Evolutionary conservation across 2,113 vertebrate genomes (phyloP).

Genomic region (Eurypyga helias): DNA sequence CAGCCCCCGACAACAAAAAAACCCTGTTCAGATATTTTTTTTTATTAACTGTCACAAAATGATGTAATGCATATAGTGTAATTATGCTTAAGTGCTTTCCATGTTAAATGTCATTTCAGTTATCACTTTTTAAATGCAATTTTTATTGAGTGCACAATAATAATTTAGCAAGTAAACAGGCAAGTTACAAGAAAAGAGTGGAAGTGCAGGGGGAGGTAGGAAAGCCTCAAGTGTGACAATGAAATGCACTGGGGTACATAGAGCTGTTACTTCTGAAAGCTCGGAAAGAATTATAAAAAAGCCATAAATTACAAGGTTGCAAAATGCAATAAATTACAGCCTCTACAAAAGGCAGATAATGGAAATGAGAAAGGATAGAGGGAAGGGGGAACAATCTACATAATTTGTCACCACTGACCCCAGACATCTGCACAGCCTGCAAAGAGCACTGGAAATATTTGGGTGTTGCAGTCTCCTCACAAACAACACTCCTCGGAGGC

Average conservation of each 20-base stretch:
- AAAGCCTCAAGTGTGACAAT: constrained; percentile 63
- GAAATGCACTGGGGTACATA: constrained; percentile 59
- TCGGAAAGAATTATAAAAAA: constrained; percentile 59
- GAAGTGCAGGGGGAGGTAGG: constrained; percentile 56
- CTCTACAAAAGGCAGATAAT: constrained; percentile 76
- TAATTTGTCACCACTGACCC: constrained; percentile 76
- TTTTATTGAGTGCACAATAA: constrained; percentile 79
- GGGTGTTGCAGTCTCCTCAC: constrained; percentile 41
- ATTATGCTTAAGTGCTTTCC: constrained; percentile 81
- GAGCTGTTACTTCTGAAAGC: constrained; percentile 72
- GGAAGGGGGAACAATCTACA: constrained; percentile 67
- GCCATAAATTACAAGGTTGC: constrained; percentile 75
- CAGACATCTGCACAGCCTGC: constrained; percentile 64
- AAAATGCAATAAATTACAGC: constrained; percentile 77
- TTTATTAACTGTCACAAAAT: constrained; percentile 73
- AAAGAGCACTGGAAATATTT: constrained; percentile 64
- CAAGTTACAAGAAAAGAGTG: constrained; percentile 67
- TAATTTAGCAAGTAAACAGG: constrained; percentile 73
- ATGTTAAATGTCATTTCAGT: constrained; percentile 81
- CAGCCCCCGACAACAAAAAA: constrained; percentile 30
- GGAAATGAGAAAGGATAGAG: constrained; percentile 67
- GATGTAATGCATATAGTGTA: constrained; percentile 78
- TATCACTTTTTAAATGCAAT: constrained; percentile 78
- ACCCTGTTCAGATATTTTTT: background rate
- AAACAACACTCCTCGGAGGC: background rate